These are phyloP conservation scores for Macrotis lagotis DNA, from an alignment of 2,113 vertebrate genomes.

Conservation along the genomic window DNA sequence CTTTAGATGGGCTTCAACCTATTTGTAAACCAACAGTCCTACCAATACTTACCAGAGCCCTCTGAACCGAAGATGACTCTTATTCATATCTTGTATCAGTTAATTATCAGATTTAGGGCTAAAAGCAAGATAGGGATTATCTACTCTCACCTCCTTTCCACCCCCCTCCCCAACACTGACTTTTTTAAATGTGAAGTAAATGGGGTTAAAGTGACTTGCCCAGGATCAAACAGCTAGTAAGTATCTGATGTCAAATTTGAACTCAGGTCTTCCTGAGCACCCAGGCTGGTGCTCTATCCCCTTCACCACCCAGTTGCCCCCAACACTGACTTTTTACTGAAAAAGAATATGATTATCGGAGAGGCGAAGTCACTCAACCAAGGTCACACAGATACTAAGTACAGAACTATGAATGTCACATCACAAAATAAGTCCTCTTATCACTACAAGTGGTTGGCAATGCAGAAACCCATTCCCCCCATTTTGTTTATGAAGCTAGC, in stretches of 20 bases:
- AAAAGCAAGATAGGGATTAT: not conserved
- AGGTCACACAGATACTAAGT: not conserved
- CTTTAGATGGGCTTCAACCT: not conserved
- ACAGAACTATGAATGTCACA: not conserved
- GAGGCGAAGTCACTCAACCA: not conserved
- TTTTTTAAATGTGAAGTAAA: not conserved
- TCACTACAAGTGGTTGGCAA: not conserved
- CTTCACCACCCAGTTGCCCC: too few species aligned
- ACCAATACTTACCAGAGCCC: not conserved
- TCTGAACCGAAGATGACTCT: not conserved
- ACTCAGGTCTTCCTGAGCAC: too few species aligned
- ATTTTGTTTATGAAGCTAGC: not conserved
- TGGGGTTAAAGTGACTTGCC: not conserved
- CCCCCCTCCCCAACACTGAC: not conserved
- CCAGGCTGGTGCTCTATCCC: too few species aligned
- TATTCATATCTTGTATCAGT: not conserved
- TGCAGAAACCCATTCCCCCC: not conserved
- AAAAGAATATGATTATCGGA: not conserved
- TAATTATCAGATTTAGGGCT: not conserved
- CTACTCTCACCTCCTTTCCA: not conserved
- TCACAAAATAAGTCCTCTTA: not conserved
- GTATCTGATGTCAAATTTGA: too few species aligned
- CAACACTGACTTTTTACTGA: too few species aligned
- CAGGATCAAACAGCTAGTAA: not conserved
- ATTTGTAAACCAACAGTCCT: not conserved